These are phyloP conservation scores for Empidonax alnorum DNA, from an alignment of 2,113 vertebrate genomes.

Conservation along the genomic window DNA sequence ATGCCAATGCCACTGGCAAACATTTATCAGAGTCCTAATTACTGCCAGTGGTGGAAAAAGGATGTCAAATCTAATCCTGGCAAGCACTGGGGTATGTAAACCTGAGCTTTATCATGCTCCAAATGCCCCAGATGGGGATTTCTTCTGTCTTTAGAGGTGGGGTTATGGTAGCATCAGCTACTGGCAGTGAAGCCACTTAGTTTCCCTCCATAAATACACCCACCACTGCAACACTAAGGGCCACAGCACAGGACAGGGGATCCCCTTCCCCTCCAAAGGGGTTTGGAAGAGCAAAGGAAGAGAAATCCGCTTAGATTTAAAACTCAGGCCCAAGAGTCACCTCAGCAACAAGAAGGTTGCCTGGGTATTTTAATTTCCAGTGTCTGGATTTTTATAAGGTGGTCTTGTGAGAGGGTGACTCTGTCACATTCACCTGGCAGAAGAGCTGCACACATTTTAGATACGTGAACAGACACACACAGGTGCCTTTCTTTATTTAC, in stretches of 20 bases:
- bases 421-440: background rate
- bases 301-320: background rate
- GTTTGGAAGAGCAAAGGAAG: background rate
- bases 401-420: background rate
- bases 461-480: background rate
- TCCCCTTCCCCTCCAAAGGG: background rate
- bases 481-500: background rate
- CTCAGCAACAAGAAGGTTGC: background rate
- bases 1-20: background rate
- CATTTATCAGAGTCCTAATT: background rate
- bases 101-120: background rate
- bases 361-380: background rate
- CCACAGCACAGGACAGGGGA: background rate
- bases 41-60: background rate
- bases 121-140: background rate
- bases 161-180: background rate
- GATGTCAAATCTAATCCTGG: background rate
- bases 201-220: background rate
- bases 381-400: background rate
- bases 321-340: background rate
- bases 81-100: background rate
- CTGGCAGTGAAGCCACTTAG: background rate
- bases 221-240: background rate
- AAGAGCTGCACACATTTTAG: background rate
- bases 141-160: accelerated